These are phyloP conservation scores for Agrilus planipennis DNA, from an alignment of 1,140 invertebrate species.

Conservation along the genomic window DNA sequence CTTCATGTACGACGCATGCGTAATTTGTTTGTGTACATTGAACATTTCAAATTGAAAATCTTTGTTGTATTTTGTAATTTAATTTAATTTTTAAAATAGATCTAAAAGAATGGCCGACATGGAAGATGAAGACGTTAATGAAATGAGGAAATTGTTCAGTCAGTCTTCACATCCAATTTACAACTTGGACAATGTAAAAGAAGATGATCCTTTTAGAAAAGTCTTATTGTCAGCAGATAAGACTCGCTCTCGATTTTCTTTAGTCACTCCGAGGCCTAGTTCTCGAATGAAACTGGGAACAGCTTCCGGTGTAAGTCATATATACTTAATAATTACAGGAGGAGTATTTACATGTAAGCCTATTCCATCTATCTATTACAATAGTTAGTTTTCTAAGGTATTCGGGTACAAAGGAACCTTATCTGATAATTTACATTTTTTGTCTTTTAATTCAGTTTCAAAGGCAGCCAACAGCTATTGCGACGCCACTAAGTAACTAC, in stretches of 20 bases:
- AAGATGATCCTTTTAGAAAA: constrained; percentile 17
- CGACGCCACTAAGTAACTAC: constrained; percentile 21
- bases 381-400: constrained; percentile 12
- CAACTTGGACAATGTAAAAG: constrained; percentile 27
- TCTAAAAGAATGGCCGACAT: not conserved
- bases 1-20: no score
- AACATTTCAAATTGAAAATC: no score
- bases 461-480: constrained; percentile 22
- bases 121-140: constrained; percentile 12
- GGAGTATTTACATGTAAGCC: no score
- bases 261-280: not conserved
- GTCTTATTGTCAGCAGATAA: constrained; percentile 9
- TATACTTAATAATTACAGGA: no score
- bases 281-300: not conserved
- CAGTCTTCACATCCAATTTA: constrained; percentile 15
- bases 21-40: no score
- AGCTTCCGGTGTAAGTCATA: not conserved
- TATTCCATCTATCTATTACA: not conserved
- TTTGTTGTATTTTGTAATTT: no score
- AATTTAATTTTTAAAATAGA: not conserved
- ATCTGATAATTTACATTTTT: constrained; percentile 10
- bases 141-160: constrained; percentile 9
- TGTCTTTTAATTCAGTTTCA: constrained; percentile 22
- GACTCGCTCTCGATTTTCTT: constrained; percentile 1
- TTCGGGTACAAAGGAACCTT: constrained; percentile 13